phyloP scores from a whole-genome alignment of 2,888 invertebrate genomes.

The Pachydiplax longipennis region DNA sequence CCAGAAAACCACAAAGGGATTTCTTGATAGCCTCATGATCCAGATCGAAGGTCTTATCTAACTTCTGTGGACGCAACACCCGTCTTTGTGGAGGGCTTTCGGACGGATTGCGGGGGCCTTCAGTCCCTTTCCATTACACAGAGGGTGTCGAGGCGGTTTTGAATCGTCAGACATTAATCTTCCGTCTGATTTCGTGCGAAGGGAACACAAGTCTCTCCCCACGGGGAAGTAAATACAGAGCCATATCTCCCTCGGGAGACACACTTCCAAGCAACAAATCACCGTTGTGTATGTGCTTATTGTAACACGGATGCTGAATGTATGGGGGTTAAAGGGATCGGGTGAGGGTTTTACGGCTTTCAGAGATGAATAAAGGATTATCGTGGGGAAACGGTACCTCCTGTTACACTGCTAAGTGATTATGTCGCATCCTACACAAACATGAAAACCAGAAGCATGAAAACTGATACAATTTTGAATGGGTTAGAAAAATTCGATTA shows the following conservation, averaged over 20 bases:
- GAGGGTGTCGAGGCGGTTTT: not conserved
- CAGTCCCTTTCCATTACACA: not conserved
- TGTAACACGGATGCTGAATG: not conserved
- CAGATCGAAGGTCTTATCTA: not conserved
- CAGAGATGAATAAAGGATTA: not conserved
- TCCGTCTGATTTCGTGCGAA: conserved; percentile 9
- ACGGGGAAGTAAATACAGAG: not conserved
- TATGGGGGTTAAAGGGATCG: not conserved
- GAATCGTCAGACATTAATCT: conserved; percentile 22
- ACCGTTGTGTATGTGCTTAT: conserved; percentile 19
- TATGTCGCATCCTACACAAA: not conserved
- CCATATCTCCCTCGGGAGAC: conserved; percentile 20
- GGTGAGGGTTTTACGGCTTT: not conserved
- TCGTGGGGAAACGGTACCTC: not conserved
- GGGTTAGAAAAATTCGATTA: no score
- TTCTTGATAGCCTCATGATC: not conserved
- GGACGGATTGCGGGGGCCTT: conserved; percentile 8
- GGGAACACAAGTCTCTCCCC: not conserved
- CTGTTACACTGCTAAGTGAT: not conserved
- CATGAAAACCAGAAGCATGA: not conserved
- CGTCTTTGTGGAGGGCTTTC: not conserved
- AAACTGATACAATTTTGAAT: no score
- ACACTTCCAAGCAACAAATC: conserved; percentile 18
- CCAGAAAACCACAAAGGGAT: not conserved
- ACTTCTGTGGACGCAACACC: not conserved